phyloP scores from a whole-genome alignment of 1,140 invertebrate genomes.

The Plutomurus gul region DNA sequence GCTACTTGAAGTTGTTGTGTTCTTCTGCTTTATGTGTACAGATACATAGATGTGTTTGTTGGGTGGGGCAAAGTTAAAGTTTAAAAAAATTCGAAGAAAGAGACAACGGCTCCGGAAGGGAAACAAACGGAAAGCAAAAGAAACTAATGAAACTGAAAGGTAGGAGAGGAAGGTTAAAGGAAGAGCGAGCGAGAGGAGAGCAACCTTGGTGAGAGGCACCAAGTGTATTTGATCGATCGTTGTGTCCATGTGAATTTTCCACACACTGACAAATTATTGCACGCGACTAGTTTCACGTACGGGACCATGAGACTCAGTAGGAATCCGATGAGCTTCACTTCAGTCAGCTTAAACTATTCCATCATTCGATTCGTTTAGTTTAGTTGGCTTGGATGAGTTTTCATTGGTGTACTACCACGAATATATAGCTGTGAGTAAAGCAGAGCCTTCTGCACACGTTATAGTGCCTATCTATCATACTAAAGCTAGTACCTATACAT shows the following conservation, averaged over 20 bases:
- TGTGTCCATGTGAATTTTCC: slow-evolving; percentile 15
- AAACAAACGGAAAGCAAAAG: too few species aligned
- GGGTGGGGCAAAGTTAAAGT: too few species aligned
- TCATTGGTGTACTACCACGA: background rate
- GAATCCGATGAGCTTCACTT: background rate
- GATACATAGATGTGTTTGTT: too few species aligned
- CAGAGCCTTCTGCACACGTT: too few species aligned
- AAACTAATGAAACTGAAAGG: too few species aligned
- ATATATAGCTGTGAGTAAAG: too few species aligned
- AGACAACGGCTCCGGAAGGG: too few species aligned
- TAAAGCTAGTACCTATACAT: too few species aligned
- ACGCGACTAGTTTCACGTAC: slow-evolving; percentile 8
- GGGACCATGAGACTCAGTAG: background rate
- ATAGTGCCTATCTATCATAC: too few species aligned
- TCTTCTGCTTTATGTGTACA: too few species aligned
- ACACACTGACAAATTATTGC: slow-evolving; percentile 33
- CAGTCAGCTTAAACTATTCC: slow-evolving; percentile 21
- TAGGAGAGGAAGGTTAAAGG: background rate
- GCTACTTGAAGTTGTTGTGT: too few species aligned
- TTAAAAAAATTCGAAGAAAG: too few species aligned
- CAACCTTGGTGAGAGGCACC: slow-evolving; percentile 18
- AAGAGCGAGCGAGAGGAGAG: background rate
- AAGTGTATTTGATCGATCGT: slow-evolving; percentile 36
- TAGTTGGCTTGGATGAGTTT: slow-evolving; percentile 11
- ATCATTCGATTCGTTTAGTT: slow-evolving; percentile 27